phyloP scores from a whole-genome alignment of 2,797 vertebrate genomes.

The Aplochiton taeniatus region DNA sequence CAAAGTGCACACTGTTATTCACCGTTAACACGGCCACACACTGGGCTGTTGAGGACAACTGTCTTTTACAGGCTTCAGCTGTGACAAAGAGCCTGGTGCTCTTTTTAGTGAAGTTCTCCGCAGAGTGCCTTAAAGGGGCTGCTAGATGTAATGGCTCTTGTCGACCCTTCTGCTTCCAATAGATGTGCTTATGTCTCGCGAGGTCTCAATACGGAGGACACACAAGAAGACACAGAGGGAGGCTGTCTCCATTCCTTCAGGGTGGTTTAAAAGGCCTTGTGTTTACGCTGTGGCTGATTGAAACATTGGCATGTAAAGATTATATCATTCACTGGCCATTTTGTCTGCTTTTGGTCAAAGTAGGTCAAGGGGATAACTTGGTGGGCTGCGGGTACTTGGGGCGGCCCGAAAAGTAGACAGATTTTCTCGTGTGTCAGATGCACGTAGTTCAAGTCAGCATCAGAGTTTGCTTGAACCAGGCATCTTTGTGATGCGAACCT shows the following conservation, averaged over 20 bases:
- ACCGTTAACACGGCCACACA: not conserved
- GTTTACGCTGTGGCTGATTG: conserved; percentile 58
- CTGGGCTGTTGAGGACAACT: not conserved
- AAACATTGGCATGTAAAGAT: conserved; percentile 49
- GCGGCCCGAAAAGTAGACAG: not conserved
- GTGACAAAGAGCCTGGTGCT: not conserved
- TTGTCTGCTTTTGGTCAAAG: conserved; percentile 31
- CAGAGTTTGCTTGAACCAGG: no score
- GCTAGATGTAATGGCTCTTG: conserved; percentile 1
- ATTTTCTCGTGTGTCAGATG: not conserved
- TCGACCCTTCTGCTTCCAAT: conserved; percentile 35
- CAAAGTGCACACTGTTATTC: not conserved
- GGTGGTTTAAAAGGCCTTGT: conserved; percentile 70
- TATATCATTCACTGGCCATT: no score
- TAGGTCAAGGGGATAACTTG: conserved; percentile 6
- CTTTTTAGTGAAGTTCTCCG: not conserved
- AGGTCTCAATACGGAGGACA: conserved; percentile 58
- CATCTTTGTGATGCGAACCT: no score
- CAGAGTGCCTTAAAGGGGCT: not conserved
- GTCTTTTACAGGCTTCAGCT: conserved; percentile 1
- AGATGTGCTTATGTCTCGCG: conserved; percentile 56
- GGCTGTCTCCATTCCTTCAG: conserved; percentile 5
- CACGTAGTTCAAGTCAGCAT: not conserved
- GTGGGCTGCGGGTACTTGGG: not conserved
- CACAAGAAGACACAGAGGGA: conserved; percentile 40